These are phyloP conservation scores for Petrosia ficiformis DNA, from an alignment of 37 sponge, comb jelly and placozoan species.

Conservation along the genomic window DNA sequence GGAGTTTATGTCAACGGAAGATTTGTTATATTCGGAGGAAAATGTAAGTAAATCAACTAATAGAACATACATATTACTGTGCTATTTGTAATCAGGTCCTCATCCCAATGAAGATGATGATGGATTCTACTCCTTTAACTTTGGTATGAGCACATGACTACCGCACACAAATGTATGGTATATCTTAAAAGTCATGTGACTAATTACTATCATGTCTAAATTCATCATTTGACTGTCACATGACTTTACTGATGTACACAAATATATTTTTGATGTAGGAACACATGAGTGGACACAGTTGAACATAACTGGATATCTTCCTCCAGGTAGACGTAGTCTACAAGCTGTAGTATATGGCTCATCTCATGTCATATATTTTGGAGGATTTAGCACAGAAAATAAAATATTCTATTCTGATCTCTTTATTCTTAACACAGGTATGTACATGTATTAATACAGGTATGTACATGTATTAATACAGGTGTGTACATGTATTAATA, in stretches of 20 bases:
- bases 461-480: too few relatives aligned
- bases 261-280: background rate
- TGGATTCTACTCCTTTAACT: constrained; percentile 31
- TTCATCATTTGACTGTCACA: too few relatives aligned
- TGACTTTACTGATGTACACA: background rate
- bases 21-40: constrained; percentile 66
- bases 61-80: background rate
- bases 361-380: too few relatives aligned
- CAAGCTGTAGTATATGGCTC: constrained; percentile 17
- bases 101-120: constrained; percentile 21
- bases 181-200: too few relatives aligned
- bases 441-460: too few relatives aligned
- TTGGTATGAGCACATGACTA: too few relatives aligned
- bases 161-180: too few relatives aligned
- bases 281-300: constrained; percentile 8
- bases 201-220: too few relatives aligned
- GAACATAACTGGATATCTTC: constrained; percentile 23
- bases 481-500: too few relatives aligned
- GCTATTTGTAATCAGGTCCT: background rate
- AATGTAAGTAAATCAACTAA: constrained; percentile 8
- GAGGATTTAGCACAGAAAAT: too few relatives aligned
- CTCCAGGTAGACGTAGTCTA: constrained; percentile 42
- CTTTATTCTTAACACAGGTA: too few relatives aligned
- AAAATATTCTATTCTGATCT: too few relatives aligned
- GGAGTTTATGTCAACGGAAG: constrained; percentile 23